Evolutionary conservation across 2,113 vertebrate genomes (phyloP).

Genomic region (Ascaphus truei): DNA sequence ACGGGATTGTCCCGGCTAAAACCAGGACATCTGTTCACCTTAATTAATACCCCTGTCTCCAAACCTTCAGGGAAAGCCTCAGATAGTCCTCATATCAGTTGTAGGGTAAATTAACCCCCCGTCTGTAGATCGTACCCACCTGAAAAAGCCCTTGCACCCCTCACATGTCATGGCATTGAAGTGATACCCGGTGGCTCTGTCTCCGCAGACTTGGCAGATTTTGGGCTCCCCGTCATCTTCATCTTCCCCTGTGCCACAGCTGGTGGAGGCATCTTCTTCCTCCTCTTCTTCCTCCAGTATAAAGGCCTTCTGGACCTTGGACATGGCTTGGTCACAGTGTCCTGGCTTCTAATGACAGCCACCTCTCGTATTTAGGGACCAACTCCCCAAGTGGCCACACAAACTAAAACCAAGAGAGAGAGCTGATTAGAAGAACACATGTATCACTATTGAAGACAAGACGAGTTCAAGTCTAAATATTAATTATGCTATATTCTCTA

Average conservation of each 20-base stretch:
- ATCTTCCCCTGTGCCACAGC: background rate
- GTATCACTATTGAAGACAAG: no score
- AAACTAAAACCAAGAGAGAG: background rate
- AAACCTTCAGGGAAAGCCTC: no score
- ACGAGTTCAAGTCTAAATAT: no score
- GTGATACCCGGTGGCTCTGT: constrained; percentile 68
- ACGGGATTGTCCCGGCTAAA: no score
- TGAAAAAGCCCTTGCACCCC: constrained; percentile 72
- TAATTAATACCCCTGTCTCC: no score
- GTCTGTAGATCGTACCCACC: constrained; percentile 52
- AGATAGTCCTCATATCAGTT: no score
- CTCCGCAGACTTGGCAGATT: constrained; percentile 66
- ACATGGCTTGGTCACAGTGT: background rate
- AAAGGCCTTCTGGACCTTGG: background rate
- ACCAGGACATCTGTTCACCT: no score
- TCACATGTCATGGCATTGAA: constrained; percentile 72
- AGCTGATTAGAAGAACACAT: background rate
- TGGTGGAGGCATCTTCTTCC: constrained; percentile 15
- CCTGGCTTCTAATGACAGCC: background rate
- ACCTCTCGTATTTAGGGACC: background rate
- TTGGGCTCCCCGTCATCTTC: constrained; percentile 46
- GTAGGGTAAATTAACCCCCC: no score
- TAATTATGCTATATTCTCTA: no score
- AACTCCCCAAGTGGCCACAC: background rate
- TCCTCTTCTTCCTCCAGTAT: constrained; percentile 9